phyloP scores from a whole-genome alignment of 2,113 vertebrate species.

The Hippocampus abdominalis region DNA sequence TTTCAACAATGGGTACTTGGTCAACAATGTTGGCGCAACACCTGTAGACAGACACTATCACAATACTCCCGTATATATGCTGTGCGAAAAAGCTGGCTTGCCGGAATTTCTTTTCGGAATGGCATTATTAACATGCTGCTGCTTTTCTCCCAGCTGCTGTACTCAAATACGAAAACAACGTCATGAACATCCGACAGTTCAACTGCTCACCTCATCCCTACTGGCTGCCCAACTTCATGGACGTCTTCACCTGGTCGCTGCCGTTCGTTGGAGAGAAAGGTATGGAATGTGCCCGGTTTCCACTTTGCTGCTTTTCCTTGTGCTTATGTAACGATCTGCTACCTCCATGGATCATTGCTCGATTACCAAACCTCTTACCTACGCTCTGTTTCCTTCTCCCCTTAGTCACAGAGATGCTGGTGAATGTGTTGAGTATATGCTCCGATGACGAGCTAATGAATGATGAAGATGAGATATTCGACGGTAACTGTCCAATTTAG shows the following conservation, averaged over 20 bases:
- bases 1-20: too few species aligned
- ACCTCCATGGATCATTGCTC: background rate
- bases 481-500: conserved; percentile 58
- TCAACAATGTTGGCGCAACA: too few species aligned
- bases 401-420: conserved; percentile 82
- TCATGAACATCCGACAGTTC: conserved; percentile 83
- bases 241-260: conserved; percentile 84
- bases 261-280: conserved; percentile 81
- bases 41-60: too few species aligned
- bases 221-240: conserved; percentile 84
- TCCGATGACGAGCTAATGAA: conserved; percentile 81
- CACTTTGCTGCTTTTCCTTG: background rate
- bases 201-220: conserved; percentile 82
- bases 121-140: background rate
- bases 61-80: too few species aligned
- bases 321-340: conserved; percentile 2
- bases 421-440: conserved; percentile 81
- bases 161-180: conserved; percentile 82
- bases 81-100: too few species aligned
- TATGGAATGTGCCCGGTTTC: conserved; percentile 17
- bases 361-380: background rate
- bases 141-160: conserved; percentile 70
- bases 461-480: conserved; percentile 79
- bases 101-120: too few species aligned
- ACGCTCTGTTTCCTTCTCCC: conserved; percentile 10